A percentile compares a stretch with the other conserved stretches of the same genome.
Evolutionary conservation across 2,888 invertebrate species (phyloP).

Genomic region (Ctena decussata): DNA sequence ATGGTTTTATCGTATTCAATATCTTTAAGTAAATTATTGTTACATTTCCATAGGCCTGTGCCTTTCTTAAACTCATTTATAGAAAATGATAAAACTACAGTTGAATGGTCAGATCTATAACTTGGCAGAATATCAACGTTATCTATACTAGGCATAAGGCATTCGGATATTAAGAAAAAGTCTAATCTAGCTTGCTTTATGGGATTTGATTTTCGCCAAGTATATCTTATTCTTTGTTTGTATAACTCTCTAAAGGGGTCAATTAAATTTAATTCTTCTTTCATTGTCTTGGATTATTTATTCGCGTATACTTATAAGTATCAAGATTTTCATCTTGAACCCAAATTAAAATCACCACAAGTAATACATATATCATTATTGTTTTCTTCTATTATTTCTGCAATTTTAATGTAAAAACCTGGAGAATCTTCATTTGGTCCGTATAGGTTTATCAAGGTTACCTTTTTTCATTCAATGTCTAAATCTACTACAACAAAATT

Average conservation of each 20-base stretch:
- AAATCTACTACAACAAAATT: slow-evolving; percentile 15
- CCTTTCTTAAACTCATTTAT: not conserved
- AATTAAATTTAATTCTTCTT: not conserved
- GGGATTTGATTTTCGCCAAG: slow-evolving; percentile 16
- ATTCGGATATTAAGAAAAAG: slow-evolving; percentile 19
- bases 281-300: slow-evolving; percentile 3
- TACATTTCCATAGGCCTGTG: not conserved
- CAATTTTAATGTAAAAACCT: not conserved
- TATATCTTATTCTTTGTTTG: not conserved
- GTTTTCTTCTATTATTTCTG: slow-evolving; percentile 9
- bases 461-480: not conserved
- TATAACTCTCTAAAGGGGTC: slow-evolving; percentile 12
- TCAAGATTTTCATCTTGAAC: not conserved
- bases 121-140: not conserved
- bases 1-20: not conserved
- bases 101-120: too few species aligned
- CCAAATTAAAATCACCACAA: slow-evolving; percentile 32
- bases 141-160: not conserved
- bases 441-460: slow-evolving; percentile 1
- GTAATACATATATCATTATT: not conserved
- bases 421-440: slow-evolving; percentile 22
- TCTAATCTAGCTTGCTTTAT: slow-evolving; percentile 27
- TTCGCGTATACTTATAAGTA: slow-evolving; percentile 2
- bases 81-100: not conserved
- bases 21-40: not conserved